Evolutionary conservation across 1,140 invertebrate species (phyloP).

Genomic region (Carposina sasakii): DNA sequence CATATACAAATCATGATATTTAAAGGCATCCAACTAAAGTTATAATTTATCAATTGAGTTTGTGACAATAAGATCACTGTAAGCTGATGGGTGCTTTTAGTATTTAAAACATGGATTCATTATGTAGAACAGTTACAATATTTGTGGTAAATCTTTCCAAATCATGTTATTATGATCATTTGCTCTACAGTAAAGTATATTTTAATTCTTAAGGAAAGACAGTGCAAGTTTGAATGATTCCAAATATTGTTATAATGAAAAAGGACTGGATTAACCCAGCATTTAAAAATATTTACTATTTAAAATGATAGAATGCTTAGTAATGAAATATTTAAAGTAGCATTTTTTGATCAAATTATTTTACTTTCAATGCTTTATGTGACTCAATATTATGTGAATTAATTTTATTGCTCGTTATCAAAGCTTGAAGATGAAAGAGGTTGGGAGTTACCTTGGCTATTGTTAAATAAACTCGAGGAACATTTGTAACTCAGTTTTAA

Average conservation of each 20-base stretch:
- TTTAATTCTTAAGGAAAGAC: conserved; percentile 24
- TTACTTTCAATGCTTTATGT: conserved; percentile 65
- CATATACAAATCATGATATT: no score
- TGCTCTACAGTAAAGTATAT: no score
- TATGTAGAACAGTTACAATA: conserved; percentile 1
- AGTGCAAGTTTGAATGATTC: conserved; percentile 61
- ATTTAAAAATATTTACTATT: conserved; percentile 66
- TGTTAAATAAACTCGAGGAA: conserved; percentile 56
- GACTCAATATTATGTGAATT: conserved; percentile 59
- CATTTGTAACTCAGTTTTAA: conserved; percentile 70
- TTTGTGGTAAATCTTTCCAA: conserved; percentile 15
- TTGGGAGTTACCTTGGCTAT: conserved; percentile 51
- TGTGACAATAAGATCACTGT: conserved; percentile 6
- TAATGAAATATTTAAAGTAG: conserved; percentile 65
- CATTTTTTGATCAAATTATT: conserved; percentile 68
- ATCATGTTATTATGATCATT: conserved; percentile 17
- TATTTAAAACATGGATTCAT: conserved; percentile 12
- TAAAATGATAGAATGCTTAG: conserved; percentile 66
- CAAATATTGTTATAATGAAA: conserved; percentile 40
- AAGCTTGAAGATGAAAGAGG: conserved; percentile 47
- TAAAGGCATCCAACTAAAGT: no score
- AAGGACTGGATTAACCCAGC: conserved; percentile 58
- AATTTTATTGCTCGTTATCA: conserved; percentile 53
- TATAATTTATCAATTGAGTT: conserved; percentile 4
- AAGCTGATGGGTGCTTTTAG: conserved; percentile 21